A percentile compares a stretch with the other conserved stretches of the same genome.
Evolutionary conservation across 2,797 vertebrate genomes (phyloP).

Genomic region (Alauda arvensis): DNA sequence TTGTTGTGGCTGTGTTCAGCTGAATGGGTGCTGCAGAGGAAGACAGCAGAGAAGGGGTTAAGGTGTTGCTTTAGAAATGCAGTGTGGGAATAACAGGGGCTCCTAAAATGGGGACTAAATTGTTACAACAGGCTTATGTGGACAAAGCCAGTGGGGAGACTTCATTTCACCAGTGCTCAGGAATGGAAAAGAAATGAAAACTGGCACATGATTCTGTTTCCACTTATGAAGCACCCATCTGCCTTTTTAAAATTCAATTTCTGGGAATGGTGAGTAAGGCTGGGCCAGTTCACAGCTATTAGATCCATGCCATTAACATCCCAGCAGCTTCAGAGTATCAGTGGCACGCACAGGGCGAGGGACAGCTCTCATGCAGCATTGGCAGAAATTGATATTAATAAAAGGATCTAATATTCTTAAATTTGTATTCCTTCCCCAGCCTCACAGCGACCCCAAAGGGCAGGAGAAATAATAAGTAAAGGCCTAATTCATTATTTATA

Average conservation of each 20-base stretch:
- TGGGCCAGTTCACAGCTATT: conserved; percentile 21
- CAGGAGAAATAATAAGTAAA: conserved; percentile 62
- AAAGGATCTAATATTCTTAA: conserved; percentile 53
- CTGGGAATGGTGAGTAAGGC: conserved; percentile 18
- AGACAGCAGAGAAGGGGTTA: conserved; percentile 12
- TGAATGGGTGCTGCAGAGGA: neutral
- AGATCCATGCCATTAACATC: conserved; percentile 38
- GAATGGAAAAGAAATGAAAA: conserved; percentile 36
- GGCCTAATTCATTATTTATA: conserved; percentile 69
- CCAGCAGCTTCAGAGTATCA: neutral
- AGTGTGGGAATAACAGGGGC: neutral
- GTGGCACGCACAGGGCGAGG: neutral
- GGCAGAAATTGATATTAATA: conserved; percentile 61
- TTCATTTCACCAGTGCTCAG: conserved; percentile 19
- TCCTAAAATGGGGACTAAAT: neutral
- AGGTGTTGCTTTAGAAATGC: neutral
- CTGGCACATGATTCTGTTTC: conserved; percentile 48
- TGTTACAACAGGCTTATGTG: neutral
- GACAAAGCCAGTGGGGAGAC: conserved; percentile 11
- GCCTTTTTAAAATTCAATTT: conserved; percentile 59
- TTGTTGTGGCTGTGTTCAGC: neutral
- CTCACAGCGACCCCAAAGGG: conserved; percentile 39
- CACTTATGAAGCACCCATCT: conserved; percentile 38
- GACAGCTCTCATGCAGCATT: conserved; percentile 24
- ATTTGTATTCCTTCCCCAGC: conserved; percentile 64